Evolutionary conservation across 2,113 vertebrate species (phyloP).

Genomic region (Chlamydotis undulata): DNA sequence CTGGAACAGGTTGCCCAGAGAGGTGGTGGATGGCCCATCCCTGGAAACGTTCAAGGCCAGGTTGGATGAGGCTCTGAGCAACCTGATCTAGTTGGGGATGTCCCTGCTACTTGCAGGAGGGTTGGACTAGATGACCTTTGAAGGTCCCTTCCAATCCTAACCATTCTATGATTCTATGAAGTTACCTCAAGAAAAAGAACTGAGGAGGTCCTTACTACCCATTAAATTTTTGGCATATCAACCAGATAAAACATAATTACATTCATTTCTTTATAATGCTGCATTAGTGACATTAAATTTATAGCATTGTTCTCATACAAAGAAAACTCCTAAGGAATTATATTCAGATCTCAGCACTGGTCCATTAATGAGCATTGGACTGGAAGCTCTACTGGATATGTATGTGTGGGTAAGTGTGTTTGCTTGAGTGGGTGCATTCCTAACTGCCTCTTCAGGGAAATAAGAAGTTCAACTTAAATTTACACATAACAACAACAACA

Average conservation of each 20-base stretch:
- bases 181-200: neutral
- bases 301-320: neutral
- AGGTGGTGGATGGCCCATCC: too few relatives aligned
- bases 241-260: neutral
- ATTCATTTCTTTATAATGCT: neutral
- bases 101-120: too few relatives aligned
- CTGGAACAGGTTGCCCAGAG: too few relatives aligned
- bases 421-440: neutral
- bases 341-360: neutral
- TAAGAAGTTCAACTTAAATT: neutral
- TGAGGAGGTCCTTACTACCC: neutral
- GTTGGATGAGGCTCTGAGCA: too few relatives aligned
- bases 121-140: too few relatives aligned
- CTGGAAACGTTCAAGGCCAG: too few relatives aligned
- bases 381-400: neutral
- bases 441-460: neutral
- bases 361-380: neutral
- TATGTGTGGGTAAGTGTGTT: neutral
- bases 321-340: neutral
- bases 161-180: neutral
- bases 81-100: too few relatives aligned
- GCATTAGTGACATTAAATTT: neutral
- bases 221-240: neutral
- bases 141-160: too few relatives aligned
- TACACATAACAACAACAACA: neutral